Evolutionary conservation across 2,797 vertebrate species (phyloP).

Genomic region (Semotilus atromaculatus): DNA sequence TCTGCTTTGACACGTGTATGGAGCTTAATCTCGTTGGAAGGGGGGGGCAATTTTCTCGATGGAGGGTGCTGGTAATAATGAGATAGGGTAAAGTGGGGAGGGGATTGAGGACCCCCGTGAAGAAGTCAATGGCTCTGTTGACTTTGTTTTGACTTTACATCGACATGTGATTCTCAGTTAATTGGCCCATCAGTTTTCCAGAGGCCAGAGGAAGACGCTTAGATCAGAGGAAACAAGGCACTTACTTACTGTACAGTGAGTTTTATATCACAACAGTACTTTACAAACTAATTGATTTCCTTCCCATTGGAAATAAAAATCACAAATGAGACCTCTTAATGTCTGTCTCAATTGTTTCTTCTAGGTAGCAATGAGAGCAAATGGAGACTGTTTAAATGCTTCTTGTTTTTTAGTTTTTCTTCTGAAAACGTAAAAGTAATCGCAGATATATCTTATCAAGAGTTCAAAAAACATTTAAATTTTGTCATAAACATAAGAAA

Average conservation of each 20-base stretch:
- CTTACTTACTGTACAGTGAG: not conserved
- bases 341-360: not conserved
- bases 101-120: constrained; percentile 62
- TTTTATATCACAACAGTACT: not conserved
- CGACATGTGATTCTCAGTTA: constrained; percentile 40
- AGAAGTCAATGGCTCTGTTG: constrained; percentile 67
- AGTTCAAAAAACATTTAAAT: not conserved
- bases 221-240: not conserved
- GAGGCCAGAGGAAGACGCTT: not conserved
- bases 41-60: constrained; percentile 51
- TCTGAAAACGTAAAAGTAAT: not conserved
- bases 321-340: not conserved
- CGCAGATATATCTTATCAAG: not conserved
- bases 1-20: constrained; percentile 56
- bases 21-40: constrained; percentile 52
- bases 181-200: constrained; percentile 8
- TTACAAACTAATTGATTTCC: not conserved
- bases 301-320: not conserved
- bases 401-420: not conserved
- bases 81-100: constrained; percentile 50
- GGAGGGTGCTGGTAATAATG: constrained; percentile 58
- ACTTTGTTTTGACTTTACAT: constrained; percentile 65
- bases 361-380: not conserved
- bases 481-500: not conserved
- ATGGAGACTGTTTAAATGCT: not conserved